Conservation (phyloP, 2,888 invertebrate species). For the Phytoseiulus persimilis region DNA sequence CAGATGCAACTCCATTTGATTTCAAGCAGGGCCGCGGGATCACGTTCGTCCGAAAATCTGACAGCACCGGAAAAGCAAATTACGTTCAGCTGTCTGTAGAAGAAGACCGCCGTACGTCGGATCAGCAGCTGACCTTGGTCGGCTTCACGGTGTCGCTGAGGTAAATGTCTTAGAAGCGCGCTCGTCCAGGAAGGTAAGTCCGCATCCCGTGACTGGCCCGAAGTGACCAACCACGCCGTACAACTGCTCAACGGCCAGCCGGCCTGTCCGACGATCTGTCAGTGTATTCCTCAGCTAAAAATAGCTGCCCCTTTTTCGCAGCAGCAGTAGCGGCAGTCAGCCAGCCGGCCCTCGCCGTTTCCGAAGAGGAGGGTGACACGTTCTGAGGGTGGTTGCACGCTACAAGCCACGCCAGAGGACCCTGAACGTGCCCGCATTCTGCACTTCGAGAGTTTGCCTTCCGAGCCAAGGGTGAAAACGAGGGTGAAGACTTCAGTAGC, state of each 20-base stretch:
- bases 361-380: background rate
- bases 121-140: background rate
- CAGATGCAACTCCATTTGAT: background rate
- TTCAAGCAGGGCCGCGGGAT: background rate
- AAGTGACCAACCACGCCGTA: too few species aligned
- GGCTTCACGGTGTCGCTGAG: background rate
- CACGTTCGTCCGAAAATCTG: background rate
- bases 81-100: background rate
- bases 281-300: background rate
- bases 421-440: background rate
- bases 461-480: background rate
- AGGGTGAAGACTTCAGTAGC: background rate
- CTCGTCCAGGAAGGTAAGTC: background rate
- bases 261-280: background rate
- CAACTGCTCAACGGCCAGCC: too few species aligned
- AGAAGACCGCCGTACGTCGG: background rate
- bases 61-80: background rate
- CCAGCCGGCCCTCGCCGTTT: background rate
- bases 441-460: background rate
- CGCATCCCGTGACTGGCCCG: too few species aligned
- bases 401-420: background rate
- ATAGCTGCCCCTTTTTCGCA: background rate
- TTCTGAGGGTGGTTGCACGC: background rate
- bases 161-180: background rate
- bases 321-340: background rate